These are phyloP conservation scores for Trichoplusia ni DNA, from an alignment of 1,140 invertebrate genomes.

Conservation along the genomic window DNA sequence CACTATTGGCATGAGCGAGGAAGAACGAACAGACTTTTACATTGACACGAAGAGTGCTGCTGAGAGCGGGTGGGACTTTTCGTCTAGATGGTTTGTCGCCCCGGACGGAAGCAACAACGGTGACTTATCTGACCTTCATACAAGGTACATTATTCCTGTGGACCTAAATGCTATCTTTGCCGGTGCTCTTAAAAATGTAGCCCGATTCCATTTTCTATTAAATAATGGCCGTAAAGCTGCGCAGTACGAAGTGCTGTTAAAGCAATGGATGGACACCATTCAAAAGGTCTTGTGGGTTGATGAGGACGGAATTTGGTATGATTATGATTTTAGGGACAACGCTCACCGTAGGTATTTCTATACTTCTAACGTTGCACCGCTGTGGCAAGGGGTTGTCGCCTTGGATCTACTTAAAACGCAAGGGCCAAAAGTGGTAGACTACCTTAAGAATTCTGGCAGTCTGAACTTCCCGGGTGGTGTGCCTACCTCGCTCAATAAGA, in stretches of 20 bases:
- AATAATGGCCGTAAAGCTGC: constrained; percentile 54
- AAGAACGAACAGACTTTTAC: constrained; percentile 83
- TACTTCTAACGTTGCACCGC: constrained; percentile 87
- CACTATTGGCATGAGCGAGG: constrained; percentile 56
- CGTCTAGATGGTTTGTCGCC: constrained; percentile 89
- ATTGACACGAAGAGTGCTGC: constrained; percentile 89
- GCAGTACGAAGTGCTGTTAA: constrained; percentile 84
- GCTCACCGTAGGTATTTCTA: constrained; percentile 84
- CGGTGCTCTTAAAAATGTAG: constrained; percentile 79
- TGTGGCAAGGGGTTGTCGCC: constrained; percentile 84
- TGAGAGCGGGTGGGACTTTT: constrained; percentile 95
- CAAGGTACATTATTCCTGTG: constrained; percentile 89
- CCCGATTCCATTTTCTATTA: constrained; percentile 75
- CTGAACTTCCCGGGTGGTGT: constrained; percentile 84
- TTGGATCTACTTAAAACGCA: constrained; percentile 43
- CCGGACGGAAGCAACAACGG: constrained; percentile 76
- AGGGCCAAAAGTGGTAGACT: constrained; percentile 72
- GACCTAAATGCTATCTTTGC: constrained; percentile 94
- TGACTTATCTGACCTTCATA: constrained; percentile 82
- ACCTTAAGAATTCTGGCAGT: constrained; percentile 79
- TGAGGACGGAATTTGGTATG: constrained; percentile 88
- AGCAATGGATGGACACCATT: constrained; percentile 81
- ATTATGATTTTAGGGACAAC: constrained; percentile 83
- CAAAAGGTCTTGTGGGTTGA: constrained; percentile 87
- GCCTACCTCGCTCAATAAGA: constrained; percentile 85